Evolutionary conservation across 2,888 invertebrate species (phyloP), one percentile per base, ranked within the genome.

Genomic region (Deilephila elpenor): DNA sequence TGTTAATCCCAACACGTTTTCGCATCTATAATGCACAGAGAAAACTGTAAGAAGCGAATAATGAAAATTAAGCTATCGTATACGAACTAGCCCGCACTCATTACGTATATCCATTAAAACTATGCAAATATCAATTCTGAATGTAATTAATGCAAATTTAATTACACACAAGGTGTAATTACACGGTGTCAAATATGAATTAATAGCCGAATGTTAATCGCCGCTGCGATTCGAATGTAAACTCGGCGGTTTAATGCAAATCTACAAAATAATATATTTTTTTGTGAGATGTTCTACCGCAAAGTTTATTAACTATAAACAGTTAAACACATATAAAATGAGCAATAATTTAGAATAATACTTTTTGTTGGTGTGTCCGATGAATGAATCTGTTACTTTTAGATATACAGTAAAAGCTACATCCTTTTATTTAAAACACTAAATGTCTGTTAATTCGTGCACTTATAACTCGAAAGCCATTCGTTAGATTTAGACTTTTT

Each of bases 101-200:
- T 82, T 60, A 51, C 51, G 44, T 51, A 67, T 67, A 67, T 25
- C 67, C 67, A 67, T 67, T 67, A 67, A 82, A 82, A 82, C 59
- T 75, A 88, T 85, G 85, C 83, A 82, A 86, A 87, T 84, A 76
- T 78, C 80, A 84, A 84, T 79, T 77, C 80, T 79, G 78, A 82
- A 78, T 78, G 85, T 83, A 86, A 87, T 90, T 87, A 85, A 89
- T 89, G 88, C 82, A 83, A 88, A 89, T 86, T 83, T 86, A 86
- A 88, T 88, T 88, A 85, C 82, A 75, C 76, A 51, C 75, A 76
- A 78, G 75, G 75, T 75, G 76, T 88, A 85, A 87, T 88, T 83
- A 67, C 84, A 86, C 72, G 73, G 83, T 89, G 87, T 87, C 86
- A 84, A 87, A 87, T 81, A 82, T 82, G 80, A 88, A 87, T 88